Base-by-base conservation (phyloP, 2,113 vertebrate species). In the Salvelinus alpinus region DNA sequence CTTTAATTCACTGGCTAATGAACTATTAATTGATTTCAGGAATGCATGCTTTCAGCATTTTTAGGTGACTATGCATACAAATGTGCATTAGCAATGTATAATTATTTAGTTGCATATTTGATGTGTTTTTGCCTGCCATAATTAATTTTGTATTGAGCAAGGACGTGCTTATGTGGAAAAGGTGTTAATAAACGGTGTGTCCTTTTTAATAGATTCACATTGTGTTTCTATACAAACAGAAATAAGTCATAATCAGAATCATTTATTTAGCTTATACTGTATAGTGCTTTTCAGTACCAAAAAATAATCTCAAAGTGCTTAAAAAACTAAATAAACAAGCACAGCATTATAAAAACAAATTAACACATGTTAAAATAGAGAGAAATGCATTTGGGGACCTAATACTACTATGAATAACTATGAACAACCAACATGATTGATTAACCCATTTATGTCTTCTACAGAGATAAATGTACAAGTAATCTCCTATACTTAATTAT, bases 11-110 rank as follows among this genome's bases (percentile, higher is more conserved):
- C 29, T 72, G 54, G 25, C 25, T 72, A 29, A 72, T 72, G 31
- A 60, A 18, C 16, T 72, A 59, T 70, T 70, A 13, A 70, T 70
- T 70, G 69, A 48, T 70, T 70, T 48, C 44, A 24, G 38, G 47
- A 24, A 70, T 70, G 34, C 31, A 59, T 31, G 25, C 16, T 29
- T 48, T 54, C 51, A 59, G 70, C 70, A 25, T 60, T 60, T 44
- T 31, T 59, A 59, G 70, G 51, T 59, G 16, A 34, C 51, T 59
- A 72, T 34, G 25, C 20, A 70, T 44, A 51, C 20, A 70, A n/a
- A 70, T 70, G 47, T 72, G 29, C 18, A 34, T 72, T 57, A 72
- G 29, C 24, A 59, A 57, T 34, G 18, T 72, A 34, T 22, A 60
- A 72, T 60, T 25, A 34, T 31, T 72, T 59, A 57, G 25, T 31